Evolutionary conservation across 2,113 vertebrate genomes (phyloP).

Genomic region (Tonatia bakeri): DNA sequence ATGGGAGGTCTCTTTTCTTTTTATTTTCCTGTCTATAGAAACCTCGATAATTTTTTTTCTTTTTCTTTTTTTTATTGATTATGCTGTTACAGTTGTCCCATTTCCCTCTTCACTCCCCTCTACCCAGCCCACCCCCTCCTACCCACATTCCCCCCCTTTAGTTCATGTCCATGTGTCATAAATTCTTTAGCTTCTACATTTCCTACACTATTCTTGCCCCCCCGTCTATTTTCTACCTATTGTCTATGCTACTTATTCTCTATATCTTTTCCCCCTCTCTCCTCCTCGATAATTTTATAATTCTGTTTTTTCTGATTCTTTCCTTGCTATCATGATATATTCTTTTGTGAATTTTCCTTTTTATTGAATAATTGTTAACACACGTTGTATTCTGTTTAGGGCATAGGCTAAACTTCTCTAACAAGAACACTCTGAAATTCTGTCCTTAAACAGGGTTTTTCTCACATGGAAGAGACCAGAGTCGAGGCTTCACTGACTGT

Average conservation of each 20-base stretch:
- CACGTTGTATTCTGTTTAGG: not conserved
- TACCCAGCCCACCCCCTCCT: no score
- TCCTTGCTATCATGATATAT: not conserved
- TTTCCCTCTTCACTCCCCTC: no score
- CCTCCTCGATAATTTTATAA: not conserved
- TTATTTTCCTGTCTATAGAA: not conserved
- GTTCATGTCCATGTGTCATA: no score
- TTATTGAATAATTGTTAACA: not conserved
- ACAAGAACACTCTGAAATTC: not conserved
- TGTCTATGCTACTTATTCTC: no score
- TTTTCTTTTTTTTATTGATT: no score
- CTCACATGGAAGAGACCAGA: not conserved
- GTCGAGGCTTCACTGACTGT: accelerated
- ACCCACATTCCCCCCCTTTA: no score
- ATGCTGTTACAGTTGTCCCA: no score
- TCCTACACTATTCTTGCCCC: no score
- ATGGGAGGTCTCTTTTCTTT: not conserved
- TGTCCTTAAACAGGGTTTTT: not conserved
- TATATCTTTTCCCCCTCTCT: no score
- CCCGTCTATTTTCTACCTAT: no score
- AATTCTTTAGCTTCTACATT: no score
- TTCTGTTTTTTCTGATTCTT: not conserved
- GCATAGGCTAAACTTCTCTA: not conserved
- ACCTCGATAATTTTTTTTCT: not conserved
- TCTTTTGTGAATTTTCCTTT: not conserved